Base-by-base conservation (phyloP, 2,888 invertebrate genomes). In the Coenonympha arcania region DNA sequence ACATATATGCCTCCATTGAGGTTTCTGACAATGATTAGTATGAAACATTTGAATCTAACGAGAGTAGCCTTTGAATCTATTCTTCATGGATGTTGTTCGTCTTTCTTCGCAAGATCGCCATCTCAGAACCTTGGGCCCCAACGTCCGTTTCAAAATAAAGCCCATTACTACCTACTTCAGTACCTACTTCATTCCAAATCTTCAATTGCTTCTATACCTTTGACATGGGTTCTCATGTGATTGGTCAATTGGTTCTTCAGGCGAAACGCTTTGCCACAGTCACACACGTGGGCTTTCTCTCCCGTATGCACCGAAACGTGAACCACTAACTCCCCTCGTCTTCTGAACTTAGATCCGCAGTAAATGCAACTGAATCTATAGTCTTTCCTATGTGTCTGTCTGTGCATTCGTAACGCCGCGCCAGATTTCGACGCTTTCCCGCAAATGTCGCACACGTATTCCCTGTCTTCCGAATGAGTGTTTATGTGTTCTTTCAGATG, bases 301-400 rank as follows among this genome's bases (percentile, higher is more conserved):
- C 89, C 89, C 0, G 88, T 85, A 66, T 90, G 90, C 46, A 88
- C 81, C 36, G 83, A 76, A 31, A 75, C 64, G 63, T 90, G 90
- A 39, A 88, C 86, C 47, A 76, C 66, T 59, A 90, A 69, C 63
- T 90, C 88, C 16, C 82, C 82, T 18, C 73, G 70, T 4, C 90
- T 74, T 30, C 87, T 83, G 65, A 90, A 91, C 44, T 68, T 69
- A 39, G 88, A 87, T n/a, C 72, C 78, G 64, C 91, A 91, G 30
- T 77, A 65, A 47, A 69, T 60, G 64, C 90, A 90, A 16, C 65
- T 50, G 56, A 77, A 80, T 15, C 69, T 69, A 49, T 73, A 71
- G 6, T 68, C 68, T 15, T 69, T 64, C 0, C 62, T 70, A 66
- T 88, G 89, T 28, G 69, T 68, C 34, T 71, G 65, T 48, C 70